Conservation (phyloP, 2,113 vertebrate species). For the Megaptera novaeangliae region DNA sequence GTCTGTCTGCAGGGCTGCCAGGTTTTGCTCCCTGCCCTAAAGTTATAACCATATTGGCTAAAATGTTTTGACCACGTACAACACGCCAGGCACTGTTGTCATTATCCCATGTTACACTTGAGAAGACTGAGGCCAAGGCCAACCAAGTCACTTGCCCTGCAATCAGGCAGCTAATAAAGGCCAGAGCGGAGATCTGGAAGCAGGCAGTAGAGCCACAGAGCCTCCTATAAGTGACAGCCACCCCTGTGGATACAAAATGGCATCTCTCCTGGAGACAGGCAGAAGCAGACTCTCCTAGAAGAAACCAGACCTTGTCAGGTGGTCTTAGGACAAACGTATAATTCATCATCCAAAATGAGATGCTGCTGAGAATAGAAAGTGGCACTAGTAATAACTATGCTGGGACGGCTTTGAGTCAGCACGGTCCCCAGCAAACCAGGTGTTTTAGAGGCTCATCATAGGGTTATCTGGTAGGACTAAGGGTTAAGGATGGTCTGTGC, state of each 20-base stretch:
- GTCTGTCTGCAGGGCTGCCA: rapidly evolving
- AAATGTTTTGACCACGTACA: background rate
- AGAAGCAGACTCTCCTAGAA: background rate
- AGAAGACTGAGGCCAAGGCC: background rate
- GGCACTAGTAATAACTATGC: background rate
- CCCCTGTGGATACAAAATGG: background rate
- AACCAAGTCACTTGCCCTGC: background rate
- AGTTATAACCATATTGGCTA: background rate
- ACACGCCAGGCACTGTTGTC: background rate
- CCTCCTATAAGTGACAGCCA: no score
- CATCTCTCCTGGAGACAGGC: background rate
- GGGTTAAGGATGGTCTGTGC: background rate
- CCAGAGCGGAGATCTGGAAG: background rate
- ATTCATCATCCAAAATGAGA: background rate
- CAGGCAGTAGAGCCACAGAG: background rate
- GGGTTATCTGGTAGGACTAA: background rate
- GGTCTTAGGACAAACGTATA: background rate
- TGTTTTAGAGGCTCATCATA: background rate
- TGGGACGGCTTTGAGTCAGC: background rate
- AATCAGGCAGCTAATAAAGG: background rate
- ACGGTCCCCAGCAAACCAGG: background rate
- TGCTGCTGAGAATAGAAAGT: background rate
- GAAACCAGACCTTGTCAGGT: background rate
- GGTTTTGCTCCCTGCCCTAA: background rate
- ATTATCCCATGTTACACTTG: background rate